These are phyloP conservation scores for Emydocephalus ijimae DNA, from an alignment of 2,113 vertebrate species.

Conservation along the genomic window DNA sequence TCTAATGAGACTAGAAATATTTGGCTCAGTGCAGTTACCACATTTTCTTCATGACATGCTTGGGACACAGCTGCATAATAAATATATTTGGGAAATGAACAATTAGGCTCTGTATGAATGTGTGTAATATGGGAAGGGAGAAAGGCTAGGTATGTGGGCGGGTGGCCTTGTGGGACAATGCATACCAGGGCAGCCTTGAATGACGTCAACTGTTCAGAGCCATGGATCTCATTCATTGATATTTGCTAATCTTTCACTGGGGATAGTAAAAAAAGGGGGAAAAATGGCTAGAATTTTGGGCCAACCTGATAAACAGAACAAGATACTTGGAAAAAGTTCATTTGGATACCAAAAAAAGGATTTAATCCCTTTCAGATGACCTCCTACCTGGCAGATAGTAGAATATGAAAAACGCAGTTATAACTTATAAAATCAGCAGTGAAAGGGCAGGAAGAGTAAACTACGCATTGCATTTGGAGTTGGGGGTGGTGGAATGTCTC, in stretches of 20 bases:
- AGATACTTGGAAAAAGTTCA: neutral
- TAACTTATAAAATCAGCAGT: neutral
- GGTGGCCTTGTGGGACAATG: neutral
- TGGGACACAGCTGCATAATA: conserved; percentile 23
- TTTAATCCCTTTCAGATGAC: conserved; percentile 29
- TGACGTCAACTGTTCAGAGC: neutral
- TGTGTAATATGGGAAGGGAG: conserved; percentile 11
- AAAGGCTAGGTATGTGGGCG: neutral
- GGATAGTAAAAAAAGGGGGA: neutral
- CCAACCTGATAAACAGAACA: conserved; percentile 19
- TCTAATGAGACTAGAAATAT: conserved; percentile 43
- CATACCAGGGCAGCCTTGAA: neutral
- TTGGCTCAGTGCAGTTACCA: conserved; percentile 47
- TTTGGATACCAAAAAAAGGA: neutral
- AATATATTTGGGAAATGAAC: conserved; percentile 27
- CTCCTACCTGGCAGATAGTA: rapidly evolving
- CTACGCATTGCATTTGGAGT: neutral
- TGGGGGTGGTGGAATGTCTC: neutral
- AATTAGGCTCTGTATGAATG: neutral
- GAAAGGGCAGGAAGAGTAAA: neutral
- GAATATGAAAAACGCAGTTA: neutral
- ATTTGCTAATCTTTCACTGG: neutral
- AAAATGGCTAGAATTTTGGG: conserved; percentile 3
- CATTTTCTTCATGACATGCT: neutral
- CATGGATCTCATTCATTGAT: neutral